Evolutionary conservation across 2,888 invertebrate genomes (phyloP).

Genomic region (Lomographa bimaculata): DNA sequence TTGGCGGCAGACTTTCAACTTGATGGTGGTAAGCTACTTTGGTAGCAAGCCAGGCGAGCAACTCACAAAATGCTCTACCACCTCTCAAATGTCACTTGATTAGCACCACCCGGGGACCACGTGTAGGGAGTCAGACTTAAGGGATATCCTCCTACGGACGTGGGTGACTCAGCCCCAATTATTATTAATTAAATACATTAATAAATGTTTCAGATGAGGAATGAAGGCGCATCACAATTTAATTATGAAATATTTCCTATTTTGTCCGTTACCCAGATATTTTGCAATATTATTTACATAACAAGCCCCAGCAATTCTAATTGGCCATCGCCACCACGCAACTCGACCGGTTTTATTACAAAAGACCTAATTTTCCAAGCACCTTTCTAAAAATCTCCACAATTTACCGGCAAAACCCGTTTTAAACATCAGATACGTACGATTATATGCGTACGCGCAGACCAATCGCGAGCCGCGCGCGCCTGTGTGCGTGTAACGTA

Average conservation of each 20-base stretch:
- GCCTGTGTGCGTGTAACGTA: slow-evolving; percentile 23
- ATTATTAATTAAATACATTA: no score
- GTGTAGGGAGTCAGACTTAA: no score
- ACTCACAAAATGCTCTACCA: no score
- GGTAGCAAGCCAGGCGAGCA: no score
- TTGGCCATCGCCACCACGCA: slow-evolving; percentile 33
- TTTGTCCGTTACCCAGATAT: slow-evolving; percentile 28
- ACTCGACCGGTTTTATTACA: slow-evolving; percentile 48
- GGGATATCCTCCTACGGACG: no score
- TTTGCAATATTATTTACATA: slow-evolving; percentile 38
- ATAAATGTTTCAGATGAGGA: no score
- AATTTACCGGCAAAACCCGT: slow-evolving; percentile 68
- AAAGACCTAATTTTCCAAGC: slow-evolving; percentile 50
- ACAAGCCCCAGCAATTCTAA: slow-evolving; percentile 32
- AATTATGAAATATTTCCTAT: slow-evolving; percentile 17
- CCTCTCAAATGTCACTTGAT: no score
- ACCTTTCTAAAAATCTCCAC: slow-evolving; percentile 81
- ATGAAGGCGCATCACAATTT: no score
- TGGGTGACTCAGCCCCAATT: no score
- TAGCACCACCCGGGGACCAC: no score
- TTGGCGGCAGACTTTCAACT: no score
- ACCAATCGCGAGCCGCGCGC: slow-evolving; percentile 29
- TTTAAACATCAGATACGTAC: slow-evolving; percentile 52
- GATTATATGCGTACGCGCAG: slow-evolving; percentile 32
- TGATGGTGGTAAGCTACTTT: no score